phyloP scores from a whole-genome alignment of 2,797 vertebrate species.

The Anas acuta region DNA sequence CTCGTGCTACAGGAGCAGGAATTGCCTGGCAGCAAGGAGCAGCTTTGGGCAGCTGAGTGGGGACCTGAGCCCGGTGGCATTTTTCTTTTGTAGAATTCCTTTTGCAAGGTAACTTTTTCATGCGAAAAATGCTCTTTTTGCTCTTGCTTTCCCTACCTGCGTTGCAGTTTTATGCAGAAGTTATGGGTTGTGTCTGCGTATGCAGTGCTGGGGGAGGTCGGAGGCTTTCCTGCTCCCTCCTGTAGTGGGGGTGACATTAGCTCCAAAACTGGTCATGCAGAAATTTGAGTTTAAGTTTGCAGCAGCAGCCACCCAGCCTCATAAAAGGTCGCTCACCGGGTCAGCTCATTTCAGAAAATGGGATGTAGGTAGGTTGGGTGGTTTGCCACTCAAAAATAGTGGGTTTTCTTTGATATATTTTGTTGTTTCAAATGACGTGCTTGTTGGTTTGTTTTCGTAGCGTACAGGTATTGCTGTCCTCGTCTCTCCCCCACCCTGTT shows the following conservation, averaged over 20 bases:
- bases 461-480: background rate
- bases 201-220: background rate
- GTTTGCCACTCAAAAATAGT: background rate
- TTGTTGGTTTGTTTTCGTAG: no score
- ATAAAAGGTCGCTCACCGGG: background rate
- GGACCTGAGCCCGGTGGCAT: fast-evolving
- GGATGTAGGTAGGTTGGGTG: background rate
- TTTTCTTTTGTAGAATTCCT: background rate
- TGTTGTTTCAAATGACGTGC: no score
- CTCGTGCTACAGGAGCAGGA: background rate
- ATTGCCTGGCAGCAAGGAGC: background rate
- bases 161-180: background rate
- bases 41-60: background rate
- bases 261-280: background rate
- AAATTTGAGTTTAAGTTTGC: background rate
- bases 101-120: background rate
- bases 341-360: background rate
- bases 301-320: background rate
- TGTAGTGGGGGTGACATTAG: background rate
- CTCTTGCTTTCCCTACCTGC: background rate
- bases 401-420: background rate
- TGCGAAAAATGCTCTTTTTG: background rate
- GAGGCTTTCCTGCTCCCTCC: background rate
- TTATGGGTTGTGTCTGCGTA: background rate
- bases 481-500: background rate